Percentiles rank a stretch among this genome's conserved stretches.
These are phyloP conservation scores for Ptychobarbus kaznakovi DNA, from an alignment of 2,797 vertebrate genomes.

Conservation along the genomic window DNA sequence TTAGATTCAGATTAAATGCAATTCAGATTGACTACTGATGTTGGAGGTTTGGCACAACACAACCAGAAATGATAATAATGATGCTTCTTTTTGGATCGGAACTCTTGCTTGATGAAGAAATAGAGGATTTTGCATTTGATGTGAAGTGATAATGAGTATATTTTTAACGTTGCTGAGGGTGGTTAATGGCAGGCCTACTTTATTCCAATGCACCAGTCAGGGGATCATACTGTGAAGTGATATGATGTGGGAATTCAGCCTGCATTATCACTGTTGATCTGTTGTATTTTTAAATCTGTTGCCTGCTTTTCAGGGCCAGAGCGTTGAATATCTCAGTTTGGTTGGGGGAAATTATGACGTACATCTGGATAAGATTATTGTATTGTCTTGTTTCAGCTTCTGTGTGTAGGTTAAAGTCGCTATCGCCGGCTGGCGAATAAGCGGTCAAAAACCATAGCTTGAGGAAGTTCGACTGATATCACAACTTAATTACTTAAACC, in stretches of 20 bases:
- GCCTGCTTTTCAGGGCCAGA: background rate
- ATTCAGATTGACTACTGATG: constrained; percentile 28
- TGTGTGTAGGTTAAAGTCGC: constrained; percentile 8
- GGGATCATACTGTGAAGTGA: constrained; percentile 33
- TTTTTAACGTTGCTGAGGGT: constrained; percentile 12
- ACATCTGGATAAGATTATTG: constrained; percentile 30
- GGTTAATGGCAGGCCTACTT: constrained; percentile 26
- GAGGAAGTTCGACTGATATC: constrained; percentile 73
- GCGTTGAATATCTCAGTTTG: constrained; percentile 14
- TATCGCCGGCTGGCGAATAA: constrained; percentile 25
- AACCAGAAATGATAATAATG: background rate
- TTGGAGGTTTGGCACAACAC: constrained; percentile 6
- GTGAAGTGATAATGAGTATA: background rate
- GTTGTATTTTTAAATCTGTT: constrained; percentile 30
- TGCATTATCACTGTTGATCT: background rate
- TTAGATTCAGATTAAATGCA: constrained; percentile 29
- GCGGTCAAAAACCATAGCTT: constrained; percentile 57
- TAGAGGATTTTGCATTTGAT: constrained; percentile 1
- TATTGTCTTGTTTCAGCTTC: constrained; percentile 15
- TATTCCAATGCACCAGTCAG: constrained; percentile 18
- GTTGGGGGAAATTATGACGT: constrained; percentile 15
- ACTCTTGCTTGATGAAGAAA: background rate
- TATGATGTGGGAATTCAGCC: constrained; percentile 20
- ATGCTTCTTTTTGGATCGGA: background rate
- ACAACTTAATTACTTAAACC: constrained; percentile 75